Conservation (phyloP, 2,888 invertebrate genomes). For the Aspidiotus rigidus region DNA sequence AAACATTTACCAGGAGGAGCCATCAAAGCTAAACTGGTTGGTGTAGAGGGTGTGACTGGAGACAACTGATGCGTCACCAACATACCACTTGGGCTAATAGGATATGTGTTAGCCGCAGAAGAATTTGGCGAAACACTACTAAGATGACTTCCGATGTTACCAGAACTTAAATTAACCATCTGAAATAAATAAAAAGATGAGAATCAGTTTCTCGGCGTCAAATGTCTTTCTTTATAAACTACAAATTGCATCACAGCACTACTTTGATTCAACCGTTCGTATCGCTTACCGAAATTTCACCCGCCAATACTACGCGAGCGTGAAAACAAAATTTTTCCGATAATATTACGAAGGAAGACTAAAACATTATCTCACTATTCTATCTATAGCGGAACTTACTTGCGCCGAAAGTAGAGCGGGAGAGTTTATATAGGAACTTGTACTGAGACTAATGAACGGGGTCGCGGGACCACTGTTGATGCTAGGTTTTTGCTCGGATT, state of each 20-base stretch:
- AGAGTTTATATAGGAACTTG: constrained; percentile 33
- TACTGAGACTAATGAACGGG: constrained; percentile 23
- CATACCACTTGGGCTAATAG: constrained; percentile 39
- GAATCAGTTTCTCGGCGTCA: neutral
- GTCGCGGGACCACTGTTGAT: constrained; percentile 21
- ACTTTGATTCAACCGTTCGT: too few species aligned
- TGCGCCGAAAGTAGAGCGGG: constrained; percentile 29
- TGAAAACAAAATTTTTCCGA: neutral
- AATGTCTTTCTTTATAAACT: neutral
- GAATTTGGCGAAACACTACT: constrained; percentile 37
- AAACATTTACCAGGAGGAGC: constrained; percentile 36
- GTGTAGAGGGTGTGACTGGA: constrained; percentile 38
- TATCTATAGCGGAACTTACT: neutral
- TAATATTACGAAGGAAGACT: too few species aligned
- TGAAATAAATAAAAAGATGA: constrained; percentile 31
- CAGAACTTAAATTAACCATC: constrained; percentile 35
- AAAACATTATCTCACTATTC: too few species aligned
- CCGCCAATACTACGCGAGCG: neutral
- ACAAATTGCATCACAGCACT: too few species aligned
- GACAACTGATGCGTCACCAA: constrained; percentile 38
- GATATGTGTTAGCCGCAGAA: constrained; percentile 36
- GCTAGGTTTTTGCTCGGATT: constrained; percentile 13
- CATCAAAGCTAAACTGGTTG: constrained; percentile 38
- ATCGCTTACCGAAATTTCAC: neutral
- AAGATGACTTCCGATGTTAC: constrained; percentile 30